Base-by-base conservation (phyloP, 1,140 invertebrate species). In the Bombus vancouverensis region DNA sequence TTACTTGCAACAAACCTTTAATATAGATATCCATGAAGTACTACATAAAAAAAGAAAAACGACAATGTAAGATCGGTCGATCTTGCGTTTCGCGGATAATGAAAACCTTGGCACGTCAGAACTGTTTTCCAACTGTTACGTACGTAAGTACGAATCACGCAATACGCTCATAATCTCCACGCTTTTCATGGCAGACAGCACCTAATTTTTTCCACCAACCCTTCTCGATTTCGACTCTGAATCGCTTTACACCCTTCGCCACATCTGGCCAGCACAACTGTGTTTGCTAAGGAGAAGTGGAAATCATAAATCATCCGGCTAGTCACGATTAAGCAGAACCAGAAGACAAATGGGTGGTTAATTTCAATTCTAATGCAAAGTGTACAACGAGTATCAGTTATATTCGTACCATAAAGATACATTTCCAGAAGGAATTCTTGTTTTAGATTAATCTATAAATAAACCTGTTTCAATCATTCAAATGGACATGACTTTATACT, bases 331-430 rank as follows among this genome's bases (percentile, higher is more conserved):
- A 91, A 91, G 83, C 90, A 76, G 76, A 89, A 89, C 85, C 75
- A 78, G 82, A 88, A 91, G 90, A 92, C 92, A 89, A 92, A 92
- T 91, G 91, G 87, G 75, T 91, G 86, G 90, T 91, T 92, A 92
- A 92, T 92, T 92, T 92, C 91, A 88, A 89, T 91, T 91, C 89
- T 91, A 89, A 89, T 88, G 86, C 79, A 78, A 86, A 86, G 73
- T 77, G 70, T 71, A 83, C 73, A 71, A 82, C 78, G 59, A 81
- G 84, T 86, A 65, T 57, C 78, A 73, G 34, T 65, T 39, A 86
- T 76, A 74, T 78, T 85, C 28, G 66, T 85, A 88, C 8, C 22
- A 37, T 28, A 62, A 39, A 28, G 10, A 65, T 65, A 28, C n/a
- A 13, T 73, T 44, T 18, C 39, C 71, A 71, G 1, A 5, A 39